These are phyloP conservation scores for Eulithis prunata DNA, from an alignment of 2,888 invertebrate genomes.

Conservation along the genomic window DNA sequence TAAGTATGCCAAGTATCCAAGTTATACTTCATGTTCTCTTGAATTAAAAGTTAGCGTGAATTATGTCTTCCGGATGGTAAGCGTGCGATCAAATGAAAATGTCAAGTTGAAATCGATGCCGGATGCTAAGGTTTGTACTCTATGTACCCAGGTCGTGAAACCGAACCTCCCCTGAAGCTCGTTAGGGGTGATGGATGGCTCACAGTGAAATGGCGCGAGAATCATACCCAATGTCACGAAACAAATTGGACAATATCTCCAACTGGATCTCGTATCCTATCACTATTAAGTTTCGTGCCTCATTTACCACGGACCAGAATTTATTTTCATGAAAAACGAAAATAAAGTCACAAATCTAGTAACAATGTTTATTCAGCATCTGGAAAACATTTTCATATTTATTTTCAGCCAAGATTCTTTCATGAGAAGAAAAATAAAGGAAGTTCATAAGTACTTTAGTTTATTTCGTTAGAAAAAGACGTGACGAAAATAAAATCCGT, in stretches of 20 bases:
- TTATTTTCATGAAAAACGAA: neutral
- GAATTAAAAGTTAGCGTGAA: slow-evolving; percentile 1
- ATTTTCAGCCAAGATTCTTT: no score
- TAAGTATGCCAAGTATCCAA: neutral
- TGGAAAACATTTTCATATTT: neutral
- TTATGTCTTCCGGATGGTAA: slow-evolving; percentile 3
- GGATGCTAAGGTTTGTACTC: slow-evolving; percentile 54
- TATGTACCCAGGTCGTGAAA: slow-evolving; percentile 34
- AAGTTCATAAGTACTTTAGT: slow-evolving; percentile 10
- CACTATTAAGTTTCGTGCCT: slow-evolving; percentile 32
- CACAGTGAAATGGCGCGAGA: slow-evolving; percentile 39
- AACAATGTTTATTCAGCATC: neutral
- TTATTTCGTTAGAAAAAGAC: slow-evolving; percentile 30
- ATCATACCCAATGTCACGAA: slow-evolving; percentile 47
- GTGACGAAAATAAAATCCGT: slow-evolving; percentile 34
- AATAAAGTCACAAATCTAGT: neutral
- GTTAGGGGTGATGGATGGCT: slow-evolving; percentile 66
- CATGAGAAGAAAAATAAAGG: slow-evolving; percentile 4
- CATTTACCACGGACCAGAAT: slow-evolving; percentile 14
- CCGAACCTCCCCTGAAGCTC: slow-evolving; percentile 46
- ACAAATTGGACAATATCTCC: slow-evolving; percentile 54
- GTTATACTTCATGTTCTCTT: neutral
- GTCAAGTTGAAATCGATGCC: slow-evolving; percentile 55
- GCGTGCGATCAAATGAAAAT: slow-evolving; percentile 38
- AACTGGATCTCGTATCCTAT: slow-evolving; percentile 39